Evolutionary conservation across 2,113 vertebrate species (phyloP).

Genomic region (Neomonachus schauinslandi): DNA sequence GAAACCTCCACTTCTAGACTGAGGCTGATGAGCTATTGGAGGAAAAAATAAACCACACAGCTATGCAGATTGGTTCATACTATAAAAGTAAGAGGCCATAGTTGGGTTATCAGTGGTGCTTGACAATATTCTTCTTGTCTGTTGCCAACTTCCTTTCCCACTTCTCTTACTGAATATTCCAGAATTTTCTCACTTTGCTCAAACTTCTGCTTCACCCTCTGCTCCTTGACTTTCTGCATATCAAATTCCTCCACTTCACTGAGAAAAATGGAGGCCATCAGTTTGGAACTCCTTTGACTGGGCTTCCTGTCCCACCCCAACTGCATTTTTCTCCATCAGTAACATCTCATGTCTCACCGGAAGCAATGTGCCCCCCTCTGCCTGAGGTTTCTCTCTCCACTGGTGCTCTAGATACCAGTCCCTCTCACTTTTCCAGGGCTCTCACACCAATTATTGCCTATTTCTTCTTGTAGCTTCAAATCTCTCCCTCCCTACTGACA

Average conservation of each 20-base stretch:
- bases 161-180: background rate
- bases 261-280: background rate
- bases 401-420: background rate
- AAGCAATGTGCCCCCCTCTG: background rate
- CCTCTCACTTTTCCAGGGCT: background rate
- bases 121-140: background rate
- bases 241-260: background rate
- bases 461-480: conserved; percentile 1
- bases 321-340: background rate
- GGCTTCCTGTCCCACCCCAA: background rate
- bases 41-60: background rate
- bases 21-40: background rate
- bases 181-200: background rate
- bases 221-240: background rate
- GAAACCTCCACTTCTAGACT: background rate
- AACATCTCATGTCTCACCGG: background rate
- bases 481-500: background rate
- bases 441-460: background rate
- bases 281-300: background rate
- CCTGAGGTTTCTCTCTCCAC: background rate
- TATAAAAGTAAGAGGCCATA: background rate
- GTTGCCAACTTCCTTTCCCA: background rate
- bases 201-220: background rate
- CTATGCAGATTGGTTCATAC: background rate
- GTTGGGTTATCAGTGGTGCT: background rate